These are phyloP conservation scores for Panulirus ornatus DNA, from an alignment of 1,140 invertebrate genomes.

Conservation along the genomic window DNA sequence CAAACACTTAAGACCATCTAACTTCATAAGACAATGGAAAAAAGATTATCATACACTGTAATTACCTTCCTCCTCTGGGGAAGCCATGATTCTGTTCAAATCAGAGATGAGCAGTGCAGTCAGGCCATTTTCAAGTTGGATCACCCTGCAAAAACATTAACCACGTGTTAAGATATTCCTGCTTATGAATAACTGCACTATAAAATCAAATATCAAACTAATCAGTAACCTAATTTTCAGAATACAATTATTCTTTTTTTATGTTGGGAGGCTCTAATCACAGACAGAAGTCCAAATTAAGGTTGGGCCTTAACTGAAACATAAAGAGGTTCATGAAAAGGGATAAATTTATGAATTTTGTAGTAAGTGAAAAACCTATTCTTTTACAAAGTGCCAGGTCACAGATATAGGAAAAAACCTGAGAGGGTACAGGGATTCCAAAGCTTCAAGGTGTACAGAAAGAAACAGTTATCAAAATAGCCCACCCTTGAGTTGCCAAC, in stretches of 20 bases:
- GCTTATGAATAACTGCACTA: not conserved
- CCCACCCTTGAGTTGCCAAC: no score
- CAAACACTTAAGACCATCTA: no score
- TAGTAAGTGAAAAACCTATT: no score
- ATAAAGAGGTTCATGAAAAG: no score
- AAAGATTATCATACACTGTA: not conserved
- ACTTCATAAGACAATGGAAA: no score
- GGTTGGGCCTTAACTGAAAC: not conserved
- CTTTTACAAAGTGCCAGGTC: no score
- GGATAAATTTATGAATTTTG: no score
- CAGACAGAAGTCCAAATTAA: not conserved
- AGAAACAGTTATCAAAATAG: no score
- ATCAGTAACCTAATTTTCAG: not conserved
- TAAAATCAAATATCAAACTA: not conserved
- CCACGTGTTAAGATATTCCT: not conserved
- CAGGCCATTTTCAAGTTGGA: slow-evolving; percentile 46
- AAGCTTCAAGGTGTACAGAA: no score
- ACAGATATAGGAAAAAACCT: no score
- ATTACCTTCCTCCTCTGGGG: slow-evolving; percentile 19
- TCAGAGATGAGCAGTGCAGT: slow-evolving; percentile 38
- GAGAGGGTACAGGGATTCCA: no score
- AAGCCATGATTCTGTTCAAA: not conserved
- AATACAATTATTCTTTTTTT: not conserved
- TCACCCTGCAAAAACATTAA: slow-evolving; percentile 26
- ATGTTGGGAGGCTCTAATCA: not conserved